Evolutionary conservation across 2,888 invertebrate species (phyloP).

Genomic region (Spatulosminthurus flaviceps): DNA sequence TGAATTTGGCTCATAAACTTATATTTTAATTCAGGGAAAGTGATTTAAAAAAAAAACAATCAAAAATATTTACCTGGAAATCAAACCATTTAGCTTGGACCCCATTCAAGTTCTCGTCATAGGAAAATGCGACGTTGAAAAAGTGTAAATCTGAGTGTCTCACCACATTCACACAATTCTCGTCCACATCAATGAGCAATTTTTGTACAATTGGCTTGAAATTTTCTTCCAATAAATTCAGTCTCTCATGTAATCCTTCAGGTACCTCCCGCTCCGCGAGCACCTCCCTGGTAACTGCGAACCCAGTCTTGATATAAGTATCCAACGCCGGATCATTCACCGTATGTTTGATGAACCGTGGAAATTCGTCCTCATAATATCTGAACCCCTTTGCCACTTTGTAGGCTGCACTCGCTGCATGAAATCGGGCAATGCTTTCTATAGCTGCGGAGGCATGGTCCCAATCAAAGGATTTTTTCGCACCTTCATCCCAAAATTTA

Average conservation of each 20-base stretch:
- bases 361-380: neutral
- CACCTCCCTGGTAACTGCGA: neutral
- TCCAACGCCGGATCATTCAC: conserved; percentile 1
- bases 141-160: conserved; percentile 13
- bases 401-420: neutral
- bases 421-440: neutral
- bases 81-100: conserved; percentile 26
- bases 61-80: conserved; percentile 34
- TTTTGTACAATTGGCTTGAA: conserved; percentile 7
- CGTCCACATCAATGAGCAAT: neutral
- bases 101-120: neutral
- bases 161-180: neutral
- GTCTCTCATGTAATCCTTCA: neutral
- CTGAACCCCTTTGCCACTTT: neutral
- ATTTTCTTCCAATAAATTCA: neutral
- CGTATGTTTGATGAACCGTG: neutral
- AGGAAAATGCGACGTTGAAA: neutral
- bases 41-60: no score
- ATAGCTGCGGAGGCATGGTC: conserved; percentile 12
- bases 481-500: conserved; percentile 18
- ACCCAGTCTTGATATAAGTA: conserved; percentile 4
- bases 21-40: no score
- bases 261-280: neutral
- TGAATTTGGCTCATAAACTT: no score
- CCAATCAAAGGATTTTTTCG: conserved; percentile 22